Conservation (phyloP, 2,113 vertebrate genomes). For the Cyprinodon brontotheroides region DNA sequence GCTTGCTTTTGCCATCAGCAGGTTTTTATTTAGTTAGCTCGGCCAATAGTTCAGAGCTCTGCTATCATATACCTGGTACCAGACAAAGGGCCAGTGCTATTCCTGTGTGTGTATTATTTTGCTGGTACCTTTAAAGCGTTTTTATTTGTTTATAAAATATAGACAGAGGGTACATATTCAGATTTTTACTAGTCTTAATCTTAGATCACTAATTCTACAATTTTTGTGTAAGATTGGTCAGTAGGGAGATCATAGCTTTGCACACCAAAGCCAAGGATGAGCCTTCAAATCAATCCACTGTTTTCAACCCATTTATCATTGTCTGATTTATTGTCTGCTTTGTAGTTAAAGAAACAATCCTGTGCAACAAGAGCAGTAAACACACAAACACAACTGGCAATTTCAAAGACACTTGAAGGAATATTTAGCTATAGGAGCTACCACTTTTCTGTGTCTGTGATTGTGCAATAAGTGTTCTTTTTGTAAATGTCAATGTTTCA, state of each 20-base stretch:
- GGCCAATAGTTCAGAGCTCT: too few species aligned
- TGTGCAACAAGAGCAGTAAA: constrained; percentile 56
- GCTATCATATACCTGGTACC: not conserved
- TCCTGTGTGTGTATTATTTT: too few species aligned
- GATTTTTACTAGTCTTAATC: not conserved
- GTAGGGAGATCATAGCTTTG: not conserved
- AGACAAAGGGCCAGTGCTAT: not conserved
- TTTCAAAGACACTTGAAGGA: constrained; percentile 53
- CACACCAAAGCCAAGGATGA: not conserved
- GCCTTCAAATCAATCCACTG: not conserved
- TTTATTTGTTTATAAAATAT: not conserved
- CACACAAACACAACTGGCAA: constrained; percentile 55
- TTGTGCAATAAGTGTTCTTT: constrained; percentile 17
- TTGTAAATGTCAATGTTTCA: constrained; percentile 26
- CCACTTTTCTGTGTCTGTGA: constrained; percentile 24
- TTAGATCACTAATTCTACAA: too few species aligned
- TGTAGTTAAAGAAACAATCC: constrained; percentile 22
- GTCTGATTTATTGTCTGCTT: not conserved
- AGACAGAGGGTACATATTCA: not conserved
- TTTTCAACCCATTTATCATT: not conserved
- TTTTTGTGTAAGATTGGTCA: not conserved
- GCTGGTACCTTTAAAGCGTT: not conserved
- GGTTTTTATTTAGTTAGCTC: too few species aligned
- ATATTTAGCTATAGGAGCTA: constrained; percentile 37
- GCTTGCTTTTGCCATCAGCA: too few species aligned